phyloP scores from a whole-genome alignment of 1,140 invertebrate species.

The Zophobas morio region DNA sequence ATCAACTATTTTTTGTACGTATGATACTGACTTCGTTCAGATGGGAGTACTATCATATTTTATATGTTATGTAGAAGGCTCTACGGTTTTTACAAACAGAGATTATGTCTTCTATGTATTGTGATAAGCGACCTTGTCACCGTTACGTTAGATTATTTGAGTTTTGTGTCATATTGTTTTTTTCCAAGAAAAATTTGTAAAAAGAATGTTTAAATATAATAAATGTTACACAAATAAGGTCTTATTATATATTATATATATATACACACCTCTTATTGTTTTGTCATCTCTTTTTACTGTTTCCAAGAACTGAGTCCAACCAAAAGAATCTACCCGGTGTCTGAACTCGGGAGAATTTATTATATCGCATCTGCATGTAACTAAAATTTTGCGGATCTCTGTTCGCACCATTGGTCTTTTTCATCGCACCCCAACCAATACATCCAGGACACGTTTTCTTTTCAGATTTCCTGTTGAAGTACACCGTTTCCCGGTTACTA shows the following conservation, averaged over 20 bases:
- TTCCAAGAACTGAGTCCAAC: too few species aligned
- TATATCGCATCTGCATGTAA: too few species aligned
- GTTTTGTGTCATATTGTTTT: conserved; percentile 59
- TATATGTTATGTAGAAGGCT: conserved; percentile 53
- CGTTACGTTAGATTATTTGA: conserved; percentile 55
- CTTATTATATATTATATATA: conserved; percentile 5
- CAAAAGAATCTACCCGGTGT: too few species aligned
- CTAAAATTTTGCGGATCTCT: too few species aligned
- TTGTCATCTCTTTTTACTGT: too few species aligned
- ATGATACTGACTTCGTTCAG: conserved; percentile 70
- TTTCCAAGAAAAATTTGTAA: conserved; percentile 51
- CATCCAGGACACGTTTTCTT: too few species aligned
- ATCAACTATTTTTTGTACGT: conserved; percentile 65
- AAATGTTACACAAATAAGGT: conserved; percentile 44
- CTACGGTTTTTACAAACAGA: conserved; percentile 22
- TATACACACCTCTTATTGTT: not conserved
- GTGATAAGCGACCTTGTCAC: conserved; percentile 69
- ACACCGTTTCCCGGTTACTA: too few species aligned
- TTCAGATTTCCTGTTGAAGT: too few species aligned
- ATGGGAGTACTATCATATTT: conserved; percentile 69
- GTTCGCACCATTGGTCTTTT: too few species aligned
- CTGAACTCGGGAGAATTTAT: too few species aligned
- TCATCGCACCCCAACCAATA: too few species aligned
- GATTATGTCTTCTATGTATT: conserved; percentile 56
- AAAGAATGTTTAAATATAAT: conserved; percentile 49